Percentiles rank a stretch among this genome's conserved stretches.
phyloP scores from a whole-genome alignment of 2,113 vertebrate species.

The Brevimyrus niger region DNA sequence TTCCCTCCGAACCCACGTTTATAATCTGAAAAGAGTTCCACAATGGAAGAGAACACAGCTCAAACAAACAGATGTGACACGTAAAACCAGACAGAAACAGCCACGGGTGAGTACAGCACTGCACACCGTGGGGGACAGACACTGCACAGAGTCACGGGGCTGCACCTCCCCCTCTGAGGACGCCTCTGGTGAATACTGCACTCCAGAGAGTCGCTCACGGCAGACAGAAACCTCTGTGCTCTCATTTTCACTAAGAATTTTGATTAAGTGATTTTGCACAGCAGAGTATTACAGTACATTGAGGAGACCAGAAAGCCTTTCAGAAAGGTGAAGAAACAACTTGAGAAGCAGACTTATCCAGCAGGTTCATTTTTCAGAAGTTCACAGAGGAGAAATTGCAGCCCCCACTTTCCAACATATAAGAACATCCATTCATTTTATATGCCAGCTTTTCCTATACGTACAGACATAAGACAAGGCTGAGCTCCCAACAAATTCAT shows the following conservation, averaged over 20 bases:
- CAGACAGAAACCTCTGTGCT: not conserved
- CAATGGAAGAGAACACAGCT: slow-evolving; percentile 8
- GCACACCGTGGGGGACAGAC: not conserved
- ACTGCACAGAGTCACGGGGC: not conserved
- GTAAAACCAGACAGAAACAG: not conserved
- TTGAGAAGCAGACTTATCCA: not conserved
- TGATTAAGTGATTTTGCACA: not conserved
- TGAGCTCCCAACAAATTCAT: not conserved
- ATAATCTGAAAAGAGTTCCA: slow-evolving; percentile 73
- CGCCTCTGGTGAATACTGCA: not conserved
- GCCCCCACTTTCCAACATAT: not conserved
- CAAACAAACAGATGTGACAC: slow-evolving; percentile 11
- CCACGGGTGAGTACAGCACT: not conserved
- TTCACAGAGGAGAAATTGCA: slow-evolving; percentile 5
- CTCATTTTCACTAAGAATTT: not conserved
- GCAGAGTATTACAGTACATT: not conserved
- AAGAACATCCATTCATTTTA: not conserved
- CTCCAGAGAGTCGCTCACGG: not conserved
- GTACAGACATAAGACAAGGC: not conserved
- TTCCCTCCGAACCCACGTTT: slow-evolving; percentile 85
- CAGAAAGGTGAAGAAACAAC: not conserved
- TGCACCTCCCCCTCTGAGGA: not conserved
- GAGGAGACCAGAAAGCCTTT: not conserved
- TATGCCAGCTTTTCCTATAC: not conserved
- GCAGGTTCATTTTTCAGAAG: not conserved